Conservation (phyloP, 2,113 vertebrate species). For the Chaenogobius annularis region DNA sequence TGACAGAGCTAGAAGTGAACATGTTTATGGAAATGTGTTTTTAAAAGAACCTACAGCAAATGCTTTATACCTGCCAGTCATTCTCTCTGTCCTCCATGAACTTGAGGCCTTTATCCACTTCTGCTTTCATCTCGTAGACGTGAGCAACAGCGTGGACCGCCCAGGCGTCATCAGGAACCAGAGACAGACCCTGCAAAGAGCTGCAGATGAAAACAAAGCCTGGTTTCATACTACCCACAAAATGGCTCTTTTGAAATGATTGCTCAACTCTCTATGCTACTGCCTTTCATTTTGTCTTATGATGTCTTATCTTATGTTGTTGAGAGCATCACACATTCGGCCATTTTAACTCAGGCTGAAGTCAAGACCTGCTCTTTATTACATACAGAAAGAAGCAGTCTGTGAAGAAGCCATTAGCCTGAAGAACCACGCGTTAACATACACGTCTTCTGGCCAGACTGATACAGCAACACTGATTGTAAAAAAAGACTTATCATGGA, state of each 20-base stretch:
- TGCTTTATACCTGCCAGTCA: constrained; percentile 85
- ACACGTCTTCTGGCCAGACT: not conserved
- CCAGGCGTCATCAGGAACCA: constrained; percentile 85
- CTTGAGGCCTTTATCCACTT: constrained; percentile 82
- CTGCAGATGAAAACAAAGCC: not conserved
- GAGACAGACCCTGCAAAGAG: constrained; percentile 78
- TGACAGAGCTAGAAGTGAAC: not conserved
- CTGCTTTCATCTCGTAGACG: constrained; percentile 89
- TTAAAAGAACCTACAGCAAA: not conserved
- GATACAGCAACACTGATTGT: not conserved
- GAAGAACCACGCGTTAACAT: not conserved
- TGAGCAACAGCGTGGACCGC: constrained; percentile 89
- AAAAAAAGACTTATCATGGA: not conserved
- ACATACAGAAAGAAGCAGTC: not conserved
- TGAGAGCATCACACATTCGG: constrained; percentile 15
- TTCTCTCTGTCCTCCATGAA: constrained; percentile 86
- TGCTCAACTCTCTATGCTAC: not conserved
- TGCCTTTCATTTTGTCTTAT: constrained; percentile 5
- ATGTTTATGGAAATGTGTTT: not conserved
- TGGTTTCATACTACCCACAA: not conserved
- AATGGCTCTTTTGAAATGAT: not conserved
- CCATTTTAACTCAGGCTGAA: not conserved
- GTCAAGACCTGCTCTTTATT: not conserved
- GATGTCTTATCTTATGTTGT: constrained; percentile 10
- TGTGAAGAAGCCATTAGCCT: not conserved